Percentiles rank a stretch among this genome's conserved stretches.
phyloP scores from a whole-genome alignment of 2,797 vertebrate species.

The Chiroxiphia lanceolata region DNA sequence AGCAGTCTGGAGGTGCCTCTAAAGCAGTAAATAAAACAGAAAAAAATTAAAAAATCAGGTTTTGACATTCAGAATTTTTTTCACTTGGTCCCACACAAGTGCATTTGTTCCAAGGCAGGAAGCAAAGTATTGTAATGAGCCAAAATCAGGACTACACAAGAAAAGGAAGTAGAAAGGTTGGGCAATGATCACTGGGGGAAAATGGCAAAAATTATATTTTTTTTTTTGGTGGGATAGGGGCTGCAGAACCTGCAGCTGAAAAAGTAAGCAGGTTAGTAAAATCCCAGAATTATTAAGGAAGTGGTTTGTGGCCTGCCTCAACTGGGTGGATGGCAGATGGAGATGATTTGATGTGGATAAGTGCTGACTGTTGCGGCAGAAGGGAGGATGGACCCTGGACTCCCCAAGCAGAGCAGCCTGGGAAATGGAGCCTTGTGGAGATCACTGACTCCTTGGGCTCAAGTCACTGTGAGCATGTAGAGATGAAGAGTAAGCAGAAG shows the following conservation, averaged over 20 bases:
- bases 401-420: not conserved
- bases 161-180: not conserved
- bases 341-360: not conserved
- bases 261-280: not conserved
- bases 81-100: not conserved
- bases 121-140: not conserved
- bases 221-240: not conserved
- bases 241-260: not conserved
- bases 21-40: not conserved
- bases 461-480: not conserved
- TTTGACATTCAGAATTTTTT: not conserved
- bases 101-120: not conserved
- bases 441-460: not conserved
- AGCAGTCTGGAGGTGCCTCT: not conserved
- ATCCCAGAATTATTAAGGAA: not conserved
- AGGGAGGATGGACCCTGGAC: not conserved
- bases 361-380: not conserved
- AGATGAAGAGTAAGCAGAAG: not conserved
- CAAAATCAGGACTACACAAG: not conserved
- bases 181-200: not conserved
- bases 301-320: not conserved
- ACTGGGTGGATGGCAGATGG: not conserved
- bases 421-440: not conserved
- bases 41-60: not conserved
- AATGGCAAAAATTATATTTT: not conserved